phyloP scores from a whole-genome alignment of 2,113 vertebrate genomes.

The Chaetorhynchus papuensis region DNA sequence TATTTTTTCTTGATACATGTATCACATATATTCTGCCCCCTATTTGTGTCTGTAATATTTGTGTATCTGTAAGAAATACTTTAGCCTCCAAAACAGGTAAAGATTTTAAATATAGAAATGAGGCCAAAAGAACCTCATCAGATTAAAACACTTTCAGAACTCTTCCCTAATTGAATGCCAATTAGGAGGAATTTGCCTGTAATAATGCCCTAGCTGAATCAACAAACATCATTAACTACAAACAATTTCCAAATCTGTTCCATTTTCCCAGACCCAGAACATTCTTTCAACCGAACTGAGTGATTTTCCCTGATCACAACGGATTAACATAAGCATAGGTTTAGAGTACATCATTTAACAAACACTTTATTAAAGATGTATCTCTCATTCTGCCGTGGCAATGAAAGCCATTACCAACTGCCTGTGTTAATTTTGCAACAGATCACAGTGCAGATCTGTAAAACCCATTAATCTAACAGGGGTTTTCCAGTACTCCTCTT shows the following conservation, averaged over 20 bases:
- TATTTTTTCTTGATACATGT: background rate
- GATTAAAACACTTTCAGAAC: background rate
- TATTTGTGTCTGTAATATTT: background rate
- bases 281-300: accelerated
- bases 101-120: background rate
- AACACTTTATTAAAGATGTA: background rate
- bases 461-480: background rate
- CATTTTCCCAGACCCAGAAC: background rate
- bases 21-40: background rate
- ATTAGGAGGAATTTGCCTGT: background rate
- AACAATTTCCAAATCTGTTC: background rate
- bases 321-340: background rate
- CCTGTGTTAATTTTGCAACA: background rate
- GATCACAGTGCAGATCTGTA: background rate
- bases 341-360: background rate
- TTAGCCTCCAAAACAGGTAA: background rate
- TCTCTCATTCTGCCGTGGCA: background rate
- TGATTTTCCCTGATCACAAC: background rate
- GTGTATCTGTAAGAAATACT: background rate
- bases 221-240: background rate
- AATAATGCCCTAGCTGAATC: background rate
- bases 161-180: background rate
- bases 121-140: background rate
- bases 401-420: background rate
- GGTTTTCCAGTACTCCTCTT: background rate